Conservation (phyloP, 2,797 vertebrate species). For the Coluber constrictor region DNA sequence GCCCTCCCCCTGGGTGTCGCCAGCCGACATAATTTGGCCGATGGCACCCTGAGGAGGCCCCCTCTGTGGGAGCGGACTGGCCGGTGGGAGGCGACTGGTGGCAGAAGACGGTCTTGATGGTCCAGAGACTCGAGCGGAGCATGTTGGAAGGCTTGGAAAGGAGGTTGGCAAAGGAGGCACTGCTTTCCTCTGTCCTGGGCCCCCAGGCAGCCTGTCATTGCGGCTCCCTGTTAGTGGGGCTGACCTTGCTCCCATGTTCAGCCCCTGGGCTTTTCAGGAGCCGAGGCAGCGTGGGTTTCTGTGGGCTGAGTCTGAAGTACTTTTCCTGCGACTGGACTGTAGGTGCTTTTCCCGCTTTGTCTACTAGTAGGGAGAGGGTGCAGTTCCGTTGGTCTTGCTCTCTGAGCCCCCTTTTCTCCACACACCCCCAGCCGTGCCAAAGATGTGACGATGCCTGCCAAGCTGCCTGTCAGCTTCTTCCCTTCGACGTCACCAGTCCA, state of each 20-base stretch:
- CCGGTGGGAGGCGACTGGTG: no score
- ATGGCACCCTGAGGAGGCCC: no score
- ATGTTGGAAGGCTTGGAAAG: neutral
- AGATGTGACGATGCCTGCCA: conserved; percentile 85
- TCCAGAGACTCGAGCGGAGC: no score
- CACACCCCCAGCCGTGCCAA: conserved; percentile 80
- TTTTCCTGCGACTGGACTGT: neutral
- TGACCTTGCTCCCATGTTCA: no score
- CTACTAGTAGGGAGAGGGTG: conserved; percentile 4
- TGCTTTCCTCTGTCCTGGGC: no score
- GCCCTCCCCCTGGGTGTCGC: no score
- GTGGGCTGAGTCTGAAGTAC: neutral
- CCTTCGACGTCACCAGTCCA: conserved; percentile 80
- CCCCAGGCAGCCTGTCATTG: neutral
- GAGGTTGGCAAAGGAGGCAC: neutral
- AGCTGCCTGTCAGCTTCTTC: conserved; percentile 88
- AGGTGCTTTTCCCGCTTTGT: neutral
- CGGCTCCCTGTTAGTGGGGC: neutral
- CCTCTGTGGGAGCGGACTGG: no score
- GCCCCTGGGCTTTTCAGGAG: neutral
- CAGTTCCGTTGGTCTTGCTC: neutral
- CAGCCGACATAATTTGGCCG: no score
- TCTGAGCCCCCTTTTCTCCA: neutral
- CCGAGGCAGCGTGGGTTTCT: no score
- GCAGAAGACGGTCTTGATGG: no score